These are phyloP conservation scores for Notechis scutatus DNA, from an alignment of 2,113 vertebrate species.

Conservation along the genomic window DNA sequence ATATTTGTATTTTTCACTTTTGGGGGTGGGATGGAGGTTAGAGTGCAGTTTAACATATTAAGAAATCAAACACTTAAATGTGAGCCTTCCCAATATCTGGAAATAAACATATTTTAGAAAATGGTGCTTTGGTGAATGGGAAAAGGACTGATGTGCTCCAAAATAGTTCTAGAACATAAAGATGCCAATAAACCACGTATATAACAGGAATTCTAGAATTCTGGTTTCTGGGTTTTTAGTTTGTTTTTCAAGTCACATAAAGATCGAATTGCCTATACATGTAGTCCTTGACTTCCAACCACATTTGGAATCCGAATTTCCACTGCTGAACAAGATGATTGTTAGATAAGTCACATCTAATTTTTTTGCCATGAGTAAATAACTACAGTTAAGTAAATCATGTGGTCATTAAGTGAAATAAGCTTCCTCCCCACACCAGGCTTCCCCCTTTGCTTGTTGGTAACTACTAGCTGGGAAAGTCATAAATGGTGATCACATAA, in stretches of 20 bases:
- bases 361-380: background rate
- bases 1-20: background rate
- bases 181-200: background rate
- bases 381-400: background rate
- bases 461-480: background rate
- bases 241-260: background rate
- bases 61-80: background rate
- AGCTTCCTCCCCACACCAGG: background rate
- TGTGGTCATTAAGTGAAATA: background rate
- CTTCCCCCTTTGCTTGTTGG: background rate
- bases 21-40: too few relatives aligned
- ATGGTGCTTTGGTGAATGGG: background rate
- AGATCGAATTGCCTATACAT: background rate
- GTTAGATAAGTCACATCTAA: background rate
- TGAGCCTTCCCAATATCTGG: background rate
- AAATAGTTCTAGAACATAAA: background rate
- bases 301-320: background rate
- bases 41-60: background rate
- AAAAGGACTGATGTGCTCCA: background rate
- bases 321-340: background rate
- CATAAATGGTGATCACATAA: background rate
- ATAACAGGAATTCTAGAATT: background rate
- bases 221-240: background rate
- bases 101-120: background rate
- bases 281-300: background rate